These are phyloP conservation scores for Esox masquinongy DNA, from an alignment of 2,797 vertebrate genomes.

Conservation along the genomic window DNA sequence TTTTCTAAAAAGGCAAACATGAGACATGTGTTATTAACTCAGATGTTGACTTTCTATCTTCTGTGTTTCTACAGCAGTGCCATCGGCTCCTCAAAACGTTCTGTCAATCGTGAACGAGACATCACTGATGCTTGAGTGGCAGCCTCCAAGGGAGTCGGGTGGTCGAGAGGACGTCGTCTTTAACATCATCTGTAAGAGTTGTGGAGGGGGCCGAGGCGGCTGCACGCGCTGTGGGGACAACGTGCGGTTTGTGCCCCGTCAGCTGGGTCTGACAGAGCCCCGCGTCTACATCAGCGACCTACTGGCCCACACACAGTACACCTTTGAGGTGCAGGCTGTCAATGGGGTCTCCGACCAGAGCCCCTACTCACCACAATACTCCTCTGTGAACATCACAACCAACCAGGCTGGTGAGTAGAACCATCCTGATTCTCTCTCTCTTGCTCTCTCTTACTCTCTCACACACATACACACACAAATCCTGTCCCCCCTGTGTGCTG, in stretches of 20 bases:
- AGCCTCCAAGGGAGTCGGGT: conserved; percentile 78
- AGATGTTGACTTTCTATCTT: background rate
- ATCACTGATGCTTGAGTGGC: conserved; percentile 90
- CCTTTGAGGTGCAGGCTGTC: conserved; percentile 94
- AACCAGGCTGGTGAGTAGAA: conserved; percentile 89
- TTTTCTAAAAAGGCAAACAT: background rate
- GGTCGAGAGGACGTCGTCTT: conserved; percentile 92
- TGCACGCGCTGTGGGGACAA: conserved; percentile 95
- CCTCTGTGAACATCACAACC: conserved; percentile 94
- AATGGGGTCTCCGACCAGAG: conserved; percentile 95
- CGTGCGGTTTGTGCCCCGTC: conserved; percentile 88
- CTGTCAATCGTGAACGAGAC: conserved; percentile 97
- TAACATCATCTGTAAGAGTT: conserved; percentile 97
- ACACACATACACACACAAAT: background rate
- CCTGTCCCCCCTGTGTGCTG: conserved; percentile 37
- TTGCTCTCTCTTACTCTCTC: background rate
- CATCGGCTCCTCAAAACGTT: conserved; percentile 84
- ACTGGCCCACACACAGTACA: conserved; percentile 94
- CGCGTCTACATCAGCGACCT: conserved; percentile 89
- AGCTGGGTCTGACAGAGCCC: conserved; percentile 86
- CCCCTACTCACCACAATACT: conserved; percentile 86
- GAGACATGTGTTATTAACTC: background rate
- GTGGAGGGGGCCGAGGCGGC: conserved; percentile 80
- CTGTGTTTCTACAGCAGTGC: conserved; percentile 77
- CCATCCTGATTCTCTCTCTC: background rate